phyloP scores from a whole-genome alignment of 1,140 invertebrate species.

The Sweltsa coloradensis region DNA sequence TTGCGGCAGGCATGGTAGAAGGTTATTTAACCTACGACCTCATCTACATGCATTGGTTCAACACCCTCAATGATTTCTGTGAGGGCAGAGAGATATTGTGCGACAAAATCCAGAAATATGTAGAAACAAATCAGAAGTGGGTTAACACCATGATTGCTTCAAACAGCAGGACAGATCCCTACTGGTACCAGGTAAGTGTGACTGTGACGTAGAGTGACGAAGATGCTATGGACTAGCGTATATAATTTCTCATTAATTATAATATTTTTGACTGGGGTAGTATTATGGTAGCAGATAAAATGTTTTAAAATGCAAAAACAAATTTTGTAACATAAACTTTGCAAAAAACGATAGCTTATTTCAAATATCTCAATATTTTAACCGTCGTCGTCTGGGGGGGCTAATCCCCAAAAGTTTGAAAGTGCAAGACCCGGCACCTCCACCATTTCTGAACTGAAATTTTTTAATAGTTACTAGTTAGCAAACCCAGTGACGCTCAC shows the following conservation, averaged over 20 bases:
- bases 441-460: neutral
- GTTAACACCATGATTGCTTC: slow-evolving; percentile 33
- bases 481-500: neutral
- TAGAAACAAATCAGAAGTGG: slow-evolving; percentile 37
- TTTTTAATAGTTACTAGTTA: neutral
- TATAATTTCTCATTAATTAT: neutral
- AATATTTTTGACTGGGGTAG: neutral
- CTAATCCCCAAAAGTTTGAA: too few species aligned
- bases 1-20: slow-evolving; percentile 51
- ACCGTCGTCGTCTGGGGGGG: neutral
- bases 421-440: too few species aligned
- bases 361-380: neutral
- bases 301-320: neutral
- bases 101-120: slow-evolving; percentile 34
- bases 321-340: neutral
- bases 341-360: neutral
- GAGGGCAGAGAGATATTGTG: slow-evolving; percentile 29
- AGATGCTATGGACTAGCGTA: too few species aligned
- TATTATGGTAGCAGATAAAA: neutral
- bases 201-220: too few species aligned
- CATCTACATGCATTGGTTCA: slow-evolving; percentile 48
- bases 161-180: slow-evolving; percentile 29
- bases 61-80: slow-evolving; percentile 37
- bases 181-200: slow-evolving; percentile 42
- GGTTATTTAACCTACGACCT: slow-evolving; percentile 44